phyloP scores from a whole-genome alignment of 2,797 vertebrate species.

The Hydrolagus colliei region DNA sequence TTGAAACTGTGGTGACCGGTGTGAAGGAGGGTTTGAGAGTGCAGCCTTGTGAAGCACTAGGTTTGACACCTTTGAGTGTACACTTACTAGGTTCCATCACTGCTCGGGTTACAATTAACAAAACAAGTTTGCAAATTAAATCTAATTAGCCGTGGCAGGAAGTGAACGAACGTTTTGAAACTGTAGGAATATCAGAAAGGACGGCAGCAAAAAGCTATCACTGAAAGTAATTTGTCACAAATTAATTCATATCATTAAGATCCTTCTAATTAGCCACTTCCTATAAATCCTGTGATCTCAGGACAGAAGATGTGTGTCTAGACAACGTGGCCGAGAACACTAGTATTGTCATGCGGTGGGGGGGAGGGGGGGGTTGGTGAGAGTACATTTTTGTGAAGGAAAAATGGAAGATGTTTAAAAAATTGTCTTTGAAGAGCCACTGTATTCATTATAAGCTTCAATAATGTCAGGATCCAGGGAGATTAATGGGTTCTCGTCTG shows the following conservation, averaged over 20 bases:
- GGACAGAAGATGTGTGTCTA: conserved; percentile 16
- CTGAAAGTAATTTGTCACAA: conserved; percentile 29
- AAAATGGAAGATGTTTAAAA: not conserved
- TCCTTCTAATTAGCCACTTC: conserved; percentile 29
- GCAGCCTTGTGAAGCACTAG: too few species aligned
- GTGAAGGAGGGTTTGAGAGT: too few species aligned
- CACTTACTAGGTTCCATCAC: not conserved
- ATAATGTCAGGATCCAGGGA: not conserved
- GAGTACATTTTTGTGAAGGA: not conserved
- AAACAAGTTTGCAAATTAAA: conserved; percentile 31
- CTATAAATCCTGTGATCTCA: conserved; percentile 17
- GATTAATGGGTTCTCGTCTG: conserved; percentile 26
- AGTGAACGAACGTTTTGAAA: conserved; percentile 24
- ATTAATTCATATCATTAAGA: conserved; percentile 32
- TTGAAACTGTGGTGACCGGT: too few species aligned
- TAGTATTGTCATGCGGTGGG: too few species aligned
- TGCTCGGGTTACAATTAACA: conserved; percentile 26
- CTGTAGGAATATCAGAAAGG: conserved; percentile 22
- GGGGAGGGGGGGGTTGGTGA: not conserved
- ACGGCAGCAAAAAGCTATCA: conserved; percentile 10
- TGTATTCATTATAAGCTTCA: conserved; percentile 1
- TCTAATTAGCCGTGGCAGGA: conserved; percentile 29
- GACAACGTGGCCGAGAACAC: not conserved
- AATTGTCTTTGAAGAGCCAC: conserved; percentile 3
- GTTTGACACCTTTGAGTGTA: too few species aligned